Conservation (phyloP, 2,113 vertebrate genomes). For the Daphoenositta chrysoptera region DNA sequence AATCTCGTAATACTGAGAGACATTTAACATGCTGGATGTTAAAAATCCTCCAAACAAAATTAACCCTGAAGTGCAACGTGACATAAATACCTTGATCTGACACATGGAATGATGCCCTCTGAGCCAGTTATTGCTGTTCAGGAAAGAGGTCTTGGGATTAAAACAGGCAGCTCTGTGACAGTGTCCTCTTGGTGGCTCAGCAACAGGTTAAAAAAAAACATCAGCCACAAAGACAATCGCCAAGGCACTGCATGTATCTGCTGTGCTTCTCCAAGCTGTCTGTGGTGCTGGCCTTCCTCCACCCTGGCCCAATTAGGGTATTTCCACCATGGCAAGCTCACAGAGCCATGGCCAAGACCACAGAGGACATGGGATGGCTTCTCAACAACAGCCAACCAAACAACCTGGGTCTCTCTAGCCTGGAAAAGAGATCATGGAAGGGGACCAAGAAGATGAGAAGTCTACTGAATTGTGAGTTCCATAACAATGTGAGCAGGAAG, state of each 20-base stretch:
- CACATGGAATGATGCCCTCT: not conserved
- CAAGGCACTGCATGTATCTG: not conserved
- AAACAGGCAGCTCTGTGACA: not conserved
- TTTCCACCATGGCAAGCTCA: not conserved
- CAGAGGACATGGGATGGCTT: accelerated
- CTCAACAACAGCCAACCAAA: not conserved
- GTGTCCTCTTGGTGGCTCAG: not conserved
- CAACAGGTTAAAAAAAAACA: not conserved
- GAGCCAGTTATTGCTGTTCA: not conserved
- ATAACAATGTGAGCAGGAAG: not conserved
- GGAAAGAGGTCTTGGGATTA: not conserved
- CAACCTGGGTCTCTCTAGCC: not conserved
- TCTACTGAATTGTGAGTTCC: not conserved
- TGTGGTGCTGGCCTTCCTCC: not conserved
- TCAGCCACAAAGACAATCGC: not conserved
- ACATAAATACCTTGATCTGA: not conserved
- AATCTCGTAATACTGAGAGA: not conserved
- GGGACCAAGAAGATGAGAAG: not conserved
- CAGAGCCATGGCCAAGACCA: not conserved
- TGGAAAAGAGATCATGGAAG: not conserved
- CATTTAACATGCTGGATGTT: not conserved
- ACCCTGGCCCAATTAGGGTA: not conserved
- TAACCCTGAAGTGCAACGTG: not conserved
- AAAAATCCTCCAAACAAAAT: not conserved
- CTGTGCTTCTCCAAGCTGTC: not conserved